phyloP scores from a whole-genome alignment of 2,888 invertebrate species.

The Diadromus collaris region DNA sequence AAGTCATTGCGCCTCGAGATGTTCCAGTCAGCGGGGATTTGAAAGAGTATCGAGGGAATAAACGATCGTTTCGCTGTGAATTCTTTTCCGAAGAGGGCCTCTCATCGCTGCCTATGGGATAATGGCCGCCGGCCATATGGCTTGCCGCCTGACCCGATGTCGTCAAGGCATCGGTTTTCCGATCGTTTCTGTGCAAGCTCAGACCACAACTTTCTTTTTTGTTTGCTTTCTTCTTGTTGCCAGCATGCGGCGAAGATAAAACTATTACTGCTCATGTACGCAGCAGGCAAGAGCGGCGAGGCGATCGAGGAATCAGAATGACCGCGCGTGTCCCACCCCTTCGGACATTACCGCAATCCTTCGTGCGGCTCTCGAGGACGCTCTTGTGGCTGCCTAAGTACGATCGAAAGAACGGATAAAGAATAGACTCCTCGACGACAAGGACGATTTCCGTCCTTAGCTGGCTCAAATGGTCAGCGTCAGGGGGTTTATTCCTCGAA shows the following conservation, averaged over 20 bases:
- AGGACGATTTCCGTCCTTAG: not conserved
- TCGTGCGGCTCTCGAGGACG: too few species aligned
- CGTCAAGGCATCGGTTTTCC: slow-evolving; percentile 12
- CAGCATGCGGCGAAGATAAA: slow-evolving; percentile 33
- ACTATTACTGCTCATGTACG: slow-evolving; percentile 27
- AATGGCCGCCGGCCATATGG: slow-evolving; percentile 41
- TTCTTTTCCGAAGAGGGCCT: slow-evolving; percentile 10
- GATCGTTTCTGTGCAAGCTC: not conserved
- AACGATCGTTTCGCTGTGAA: slow-evolving; percentile 12
- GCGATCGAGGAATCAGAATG: slow-evolving; percentile 3
- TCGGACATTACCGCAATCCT: not conserved
- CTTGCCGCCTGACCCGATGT: slow-evolving; percentile 30
- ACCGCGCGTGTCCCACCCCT: not conserved
- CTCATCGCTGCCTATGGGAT: not conserved
- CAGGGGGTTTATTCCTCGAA: not conserved
- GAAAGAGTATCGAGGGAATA: slow-evolving; percentile 20
- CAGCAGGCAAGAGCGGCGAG: not conserved
- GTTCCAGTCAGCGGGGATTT: not conserved
- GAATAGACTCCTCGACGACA: not conserved
- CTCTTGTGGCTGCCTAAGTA: not conserved
- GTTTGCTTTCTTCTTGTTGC: slow-evolving; percentile 21
- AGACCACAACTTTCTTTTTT: slow-evolving; percentile 7
- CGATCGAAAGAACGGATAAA: slow-evolving; percentile 3
- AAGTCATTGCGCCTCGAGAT: not conserved
- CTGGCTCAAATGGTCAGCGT: not conserved